Conservation (phyloP, 92 coral and sea anemone species). For the Parazoanthus atlanticus region DNA sequence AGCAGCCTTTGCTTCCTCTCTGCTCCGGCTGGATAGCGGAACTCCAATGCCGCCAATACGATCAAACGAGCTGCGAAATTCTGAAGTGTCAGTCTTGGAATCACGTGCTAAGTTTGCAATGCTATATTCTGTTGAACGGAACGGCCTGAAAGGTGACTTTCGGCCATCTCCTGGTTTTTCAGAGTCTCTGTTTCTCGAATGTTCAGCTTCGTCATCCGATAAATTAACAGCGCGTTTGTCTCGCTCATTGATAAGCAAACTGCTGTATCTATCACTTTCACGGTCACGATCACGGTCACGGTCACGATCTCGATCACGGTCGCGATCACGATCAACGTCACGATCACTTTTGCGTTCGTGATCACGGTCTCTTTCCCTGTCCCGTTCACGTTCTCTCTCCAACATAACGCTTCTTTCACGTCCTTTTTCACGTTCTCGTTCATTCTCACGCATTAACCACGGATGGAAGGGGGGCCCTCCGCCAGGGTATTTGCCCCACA, state of each 20-base stretch:
- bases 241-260: conserved; percentile 30
- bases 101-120: conserved; percentile 83
- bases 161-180: conserved; percentile 48
- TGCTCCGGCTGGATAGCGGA: conserved; percentile 46
- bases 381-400: conserved; percentile 64
- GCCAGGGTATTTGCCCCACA: conserved; percentile 72
- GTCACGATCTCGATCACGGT: conserved; percentile 6
- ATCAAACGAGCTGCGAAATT: conserved; percentile 61
- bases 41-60: conserved; percentile 49
- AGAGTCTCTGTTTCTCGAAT: conserved; percentile 36
- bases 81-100: conserved; percentile 68
- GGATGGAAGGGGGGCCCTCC: conserved; percentile 63
- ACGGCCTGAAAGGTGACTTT: conserved; percentile 54
- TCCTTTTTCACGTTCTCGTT: conserved; percentile 75
- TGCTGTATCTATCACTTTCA: conserved; percentile 33
- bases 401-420: conserved; percentile 52
- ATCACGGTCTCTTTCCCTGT: conserved; percentile 61
- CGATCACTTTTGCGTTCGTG: conserved; percentile 11
- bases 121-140: conserved; percentile 72
- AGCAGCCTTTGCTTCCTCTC: conserved; percentile 61
- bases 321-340: conserved; percentile 23
- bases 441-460: conserved; percentile 79
- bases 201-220: conserved; percentile 38
- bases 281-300: conserved; percentile 35
- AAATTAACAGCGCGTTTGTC: conserved; percentile 34